Evolutionary conservation across 2,797 vertebrate species (phyloP).

Genomic region (Bufotes viridis): DNA sequence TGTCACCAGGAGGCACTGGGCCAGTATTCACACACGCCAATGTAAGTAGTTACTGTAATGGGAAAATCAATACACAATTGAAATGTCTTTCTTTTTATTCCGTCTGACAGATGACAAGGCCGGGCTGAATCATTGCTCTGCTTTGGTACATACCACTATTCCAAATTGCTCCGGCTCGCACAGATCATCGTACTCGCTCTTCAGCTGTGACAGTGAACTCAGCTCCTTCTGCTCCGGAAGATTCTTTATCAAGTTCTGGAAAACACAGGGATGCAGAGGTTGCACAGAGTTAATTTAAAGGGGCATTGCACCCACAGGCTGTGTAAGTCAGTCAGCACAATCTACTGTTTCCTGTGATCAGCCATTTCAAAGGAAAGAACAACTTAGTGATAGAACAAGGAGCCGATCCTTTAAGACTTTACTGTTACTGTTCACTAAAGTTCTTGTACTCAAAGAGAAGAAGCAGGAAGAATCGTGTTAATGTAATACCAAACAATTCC

Average conservation of each 20-base stretch:
- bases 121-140: slow-evolving; percentile 19
- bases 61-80: slow-evolving; percentile 57
- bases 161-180: slow-evolving; percentile 96
- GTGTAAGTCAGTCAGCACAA: neutral
- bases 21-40: slow-evolving; percentile 37
- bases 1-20: slow-evolving; percentile 47
- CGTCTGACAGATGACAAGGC: slow-evolving; percentile 32
- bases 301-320: neutral
- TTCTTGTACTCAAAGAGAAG: too few relatives aligned
- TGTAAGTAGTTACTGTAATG: slow-evolving; percentile 51
- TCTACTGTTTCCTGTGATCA: neutral
- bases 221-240: slow-evolving; percentile 95
- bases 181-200: slow-evolving; percentile 91
- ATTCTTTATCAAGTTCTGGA: slow-evolving; percentile 95
- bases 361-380: neutral
- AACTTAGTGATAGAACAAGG: too few relatives aligned
- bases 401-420: too few relatives aligned
- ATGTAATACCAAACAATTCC: too few relatives aligned
- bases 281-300: neutral
- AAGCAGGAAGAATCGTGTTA: too few relatives aligned
- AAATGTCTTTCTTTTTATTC: slow-evolving; percentile 54
- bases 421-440: too few relatives aligned
- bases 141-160: slow-evolving; percentile 88
- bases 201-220: slow-evolving; percentile 87
- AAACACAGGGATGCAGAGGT: slow-evolving; percentile 63